Percentiles rank a stretch among this genome's conserved stretches.
These are phyloP conservation scores for Parnassius smintheus DNA, from an alignment of 2,888 invertebrate species.

Conservation along the genomic window DNA sequence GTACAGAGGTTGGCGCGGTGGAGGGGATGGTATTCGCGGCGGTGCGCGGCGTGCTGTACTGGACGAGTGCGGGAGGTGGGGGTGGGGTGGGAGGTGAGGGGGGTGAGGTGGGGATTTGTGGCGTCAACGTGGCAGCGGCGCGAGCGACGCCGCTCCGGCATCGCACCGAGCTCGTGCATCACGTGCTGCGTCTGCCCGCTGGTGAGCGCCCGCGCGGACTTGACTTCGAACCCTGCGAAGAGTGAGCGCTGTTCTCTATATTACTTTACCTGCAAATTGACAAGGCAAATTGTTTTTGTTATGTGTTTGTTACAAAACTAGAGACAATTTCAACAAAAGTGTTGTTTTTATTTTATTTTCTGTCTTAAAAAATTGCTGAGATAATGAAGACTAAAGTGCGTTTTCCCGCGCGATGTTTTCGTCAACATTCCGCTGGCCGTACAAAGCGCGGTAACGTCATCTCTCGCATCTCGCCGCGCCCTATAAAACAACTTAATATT, in stretches of 20 bases:
- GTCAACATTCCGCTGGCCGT: too few species aligned
- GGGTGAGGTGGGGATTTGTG: conserved; percentile 50
- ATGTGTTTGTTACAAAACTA: too few species aligned
- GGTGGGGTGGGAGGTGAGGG: too few species aligned
- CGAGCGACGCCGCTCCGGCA: conserved; percentile 26
- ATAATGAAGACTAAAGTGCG: too few species aligned
- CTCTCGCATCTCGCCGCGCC: too few species aligned
- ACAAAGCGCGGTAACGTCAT: too few species aligned
- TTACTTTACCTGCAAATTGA: neutral
- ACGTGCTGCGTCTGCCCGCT: conserved; percentile 83
- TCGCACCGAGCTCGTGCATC: conserved; percentile 52
- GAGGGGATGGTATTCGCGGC: conserved; percentile 92
- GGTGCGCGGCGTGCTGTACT: conserved; percentile 86
- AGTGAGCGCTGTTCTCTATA: neutral
- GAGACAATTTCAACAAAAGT: too few species aligned
- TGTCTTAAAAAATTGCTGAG: too few species aligned
- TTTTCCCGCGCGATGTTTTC: too few species aligned
- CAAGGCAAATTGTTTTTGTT: too few species aligned
- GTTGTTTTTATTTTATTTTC: too few species aligned
- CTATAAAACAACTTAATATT: too few species aligned
- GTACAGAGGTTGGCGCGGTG: conserved; percentile 88
- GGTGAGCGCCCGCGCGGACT: conserved; percentile 93
- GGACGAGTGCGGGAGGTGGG: conserved; percentile 86
- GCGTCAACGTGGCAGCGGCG: conserved; percentile 36
- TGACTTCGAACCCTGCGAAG: conserved; percentile 15